Percentiles rank a stretch among this genome's conserved stretches.
These are phyloP conservation scores for Torymus auratus DNA, from an alignment of 2,888 invertebrate species.

Conservation along the genomic window DNA sequence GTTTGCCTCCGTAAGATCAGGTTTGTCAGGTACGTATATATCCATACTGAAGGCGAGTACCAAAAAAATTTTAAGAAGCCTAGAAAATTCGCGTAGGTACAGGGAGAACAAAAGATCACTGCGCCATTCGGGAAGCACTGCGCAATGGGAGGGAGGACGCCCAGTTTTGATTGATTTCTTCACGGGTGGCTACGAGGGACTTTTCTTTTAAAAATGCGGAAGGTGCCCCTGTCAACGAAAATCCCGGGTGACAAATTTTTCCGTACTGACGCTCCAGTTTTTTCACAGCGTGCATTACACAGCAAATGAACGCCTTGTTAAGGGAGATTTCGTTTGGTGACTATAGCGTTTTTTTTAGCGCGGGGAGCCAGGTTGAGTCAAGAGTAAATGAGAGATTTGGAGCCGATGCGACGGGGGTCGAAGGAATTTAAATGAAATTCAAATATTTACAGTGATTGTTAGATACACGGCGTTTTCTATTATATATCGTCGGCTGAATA, in stretches of 20 bases:
- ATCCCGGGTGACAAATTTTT: conserved; percentile 6
- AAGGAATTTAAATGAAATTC: too few relatives aligned
- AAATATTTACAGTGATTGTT: too few relatives aligned
- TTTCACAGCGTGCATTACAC: background rate
- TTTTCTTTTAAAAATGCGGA: conserved; percentile 20
- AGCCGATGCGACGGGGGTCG: too few relatives aligned
- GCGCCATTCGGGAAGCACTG: conserved; percentile 27
- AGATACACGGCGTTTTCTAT: too few relatives aligned
- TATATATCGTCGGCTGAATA: too few relatives aligned
- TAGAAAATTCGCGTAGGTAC: background rate
- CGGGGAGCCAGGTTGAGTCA: too few relatives aligned
- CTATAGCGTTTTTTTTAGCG: too few relatives aligned
- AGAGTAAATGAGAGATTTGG: too few relatives aligned
- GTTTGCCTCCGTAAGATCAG: too few relatives aligned
- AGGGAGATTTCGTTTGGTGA: too few relatives aligned
- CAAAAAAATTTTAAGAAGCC: background rate
- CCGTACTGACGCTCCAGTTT: background rate
- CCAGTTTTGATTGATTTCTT: conserved; percentile 40
- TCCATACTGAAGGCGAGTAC: background rate
- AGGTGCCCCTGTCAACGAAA: background rate
- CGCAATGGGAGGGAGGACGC: background rate
- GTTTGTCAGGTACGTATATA: too few relatives aligned
- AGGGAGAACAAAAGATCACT: conserved; percentile 48
- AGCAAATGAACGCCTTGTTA: too few relatives aligned
- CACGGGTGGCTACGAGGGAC: background rate